phyloP scores from a whole-genome alignment of 2,888 invertebrate species.

The Harpalus rubripes region DNA sequence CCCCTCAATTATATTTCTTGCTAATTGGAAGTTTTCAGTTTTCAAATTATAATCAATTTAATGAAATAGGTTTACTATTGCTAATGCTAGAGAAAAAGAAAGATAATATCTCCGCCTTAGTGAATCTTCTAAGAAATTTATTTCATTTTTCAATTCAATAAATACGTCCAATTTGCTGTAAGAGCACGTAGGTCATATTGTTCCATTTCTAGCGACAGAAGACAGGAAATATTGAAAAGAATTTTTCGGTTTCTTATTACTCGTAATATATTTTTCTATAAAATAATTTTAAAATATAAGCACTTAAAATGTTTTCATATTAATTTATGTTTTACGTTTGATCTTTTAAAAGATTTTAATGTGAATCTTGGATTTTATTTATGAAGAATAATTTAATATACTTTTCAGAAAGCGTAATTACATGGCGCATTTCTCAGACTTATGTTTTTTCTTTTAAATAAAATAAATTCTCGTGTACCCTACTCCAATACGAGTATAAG shows the following conservation, averaged over 20 bases:
- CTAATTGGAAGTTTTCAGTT: too few species aligned
- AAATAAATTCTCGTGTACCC: too few species aligned
- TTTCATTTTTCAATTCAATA: slow-evolving; percentile 61
- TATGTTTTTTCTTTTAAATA: not conserved
- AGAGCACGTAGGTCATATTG: slow-evolving; percentile 49
- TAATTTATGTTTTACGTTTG: not conserved
- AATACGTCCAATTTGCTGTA: slow-evolving; percentile 54
- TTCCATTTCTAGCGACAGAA: slow-evolving; percentile 7
- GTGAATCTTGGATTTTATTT: not conserved
- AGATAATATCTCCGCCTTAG: slow-evolving; percentile 29
- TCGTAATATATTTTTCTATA: not conserved
- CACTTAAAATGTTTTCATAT: not conserved
- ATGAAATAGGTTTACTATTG: too few species aligned
- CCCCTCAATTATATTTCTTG: too few species aligned
- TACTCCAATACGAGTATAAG: too few species aligned
- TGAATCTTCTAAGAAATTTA: slow-evolving; percentile 44
- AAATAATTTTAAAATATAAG: slow-evolving; percentile 8
- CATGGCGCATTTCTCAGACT: not conserved
- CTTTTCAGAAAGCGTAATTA: not conserved
- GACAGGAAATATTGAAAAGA: not conserved
- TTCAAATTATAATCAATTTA: too few species aligned
- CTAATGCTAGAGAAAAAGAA: not conserved
- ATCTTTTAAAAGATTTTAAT: not conserved
- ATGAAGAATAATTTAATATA: slow-evolving; percentile 4
- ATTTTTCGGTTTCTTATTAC: not conserved